Base-by-base conservation (phyloP, 2,888 invertebrate species). In the Petrolisthes manimaculis region DNA sequence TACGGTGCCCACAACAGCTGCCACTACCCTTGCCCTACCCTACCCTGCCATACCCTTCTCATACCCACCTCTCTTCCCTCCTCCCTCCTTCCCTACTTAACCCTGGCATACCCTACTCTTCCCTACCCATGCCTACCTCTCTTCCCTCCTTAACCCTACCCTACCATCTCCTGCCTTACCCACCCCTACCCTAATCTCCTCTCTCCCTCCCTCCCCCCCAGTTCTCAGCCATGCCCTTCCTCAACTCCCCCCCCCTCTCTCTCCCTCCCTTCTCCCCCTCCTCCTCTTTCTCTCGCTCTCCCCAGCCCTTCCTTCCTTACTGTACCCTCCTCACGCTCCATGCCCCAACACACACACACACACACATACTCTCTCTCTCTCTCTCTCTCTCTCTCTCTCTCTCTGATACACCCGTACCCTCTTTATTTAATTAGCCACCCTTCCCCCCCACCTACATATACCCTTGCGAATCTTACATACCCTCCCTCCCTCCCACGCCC, bases 1-100 rank as follows among this genome's bases (percentile, higher is more conserved):
- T 21, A 54, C 80, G 24, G 55, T 53, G 9, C 79, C 79, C 55
- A 14, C 51, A 51, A 54, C 55, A 5, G 5, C 5, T n/a, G 5
- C 12, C 74, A 14, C n/a, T n/a, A 14, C 74, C 74, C 74, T n/a
- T 21, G 74, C 55, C 83, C 74, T 51, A 37, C 77, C 71, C n/a
- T 74, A n/a, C 74, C 71, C 9, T 21, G 9, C 53, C 71, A 1
- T 54, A 53, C 69, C 24, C 83, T 8, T 61, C 61, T 14, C 14
- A 8, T n/a, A n/a, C n/a, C n/a, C n/a, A n/a, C n/a, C n/a, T n/a
- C n/a, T n/a, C n/a, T n/a, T n/a, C n/a, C 74, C 74, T 14, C n/a
- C 21, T n/a, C 74, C 5, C 8, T n/a, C 74, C 74, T 21, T 5
- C n/a, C 55, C 74, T 74, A 24, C 51, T 37, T 55, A 4, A 54